Evolutionary conservation across 2,797 vertebrate genomes (phyloP).

Genomic region (Spinus olivaceus): DNA sequence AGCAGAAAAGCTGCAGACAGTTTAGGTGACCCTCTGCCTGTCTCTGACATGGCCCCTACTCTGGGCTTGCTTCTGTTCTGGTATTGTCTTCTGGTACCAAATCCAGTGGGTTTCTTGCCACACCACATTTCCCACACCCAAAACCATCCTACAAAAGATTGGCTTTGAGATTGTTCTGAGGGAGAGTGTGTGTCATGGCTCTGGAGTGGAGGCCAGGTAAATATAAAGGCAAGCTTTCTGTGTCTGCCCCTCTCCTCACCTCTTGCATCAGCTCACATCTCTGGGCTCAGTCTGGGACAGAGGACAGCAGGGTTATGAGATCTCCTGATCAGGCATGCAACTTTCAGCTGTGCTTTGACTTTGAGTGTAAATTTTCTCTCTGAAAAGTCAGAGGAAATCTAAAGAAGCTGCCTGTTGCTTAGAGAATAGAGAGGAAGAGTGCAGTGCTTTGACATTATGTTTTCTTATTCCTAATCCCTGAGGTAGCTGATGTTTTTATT

Average conservation of each 20-base stretch:
- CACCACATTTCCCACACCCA: background rate
- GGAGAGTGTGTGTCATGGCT: background rate
- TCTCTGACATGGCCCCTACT: background rate
- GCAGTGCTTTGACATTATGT: background rate
- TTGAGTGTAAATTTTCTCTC: background rate
- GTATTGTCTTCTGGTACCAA: background rate
- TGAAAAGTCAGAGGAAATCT: background rate
- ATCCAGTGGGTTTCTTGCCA: background rate
- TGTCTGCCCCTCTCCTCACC: background rate
- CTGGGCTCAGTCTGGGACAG: background rate
- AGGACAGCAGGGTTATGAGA: background rate
- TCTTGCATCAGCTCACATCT: background rate
- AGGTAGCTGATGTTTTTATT: background rate
- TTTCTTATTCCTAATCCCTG: background rate
- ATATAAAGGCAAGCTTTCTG: background rate
- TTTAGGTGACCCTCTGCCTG: background rate
- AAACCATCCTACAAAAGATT: background rate
- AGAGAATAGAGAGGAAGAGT: background rate
- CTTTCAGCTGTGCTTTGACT: background rate
- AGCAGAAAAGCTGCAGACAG: background rate
- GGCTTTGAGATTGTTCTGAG: background rate
- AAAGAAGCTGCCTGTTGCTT: slow-evolving; percentile 19
- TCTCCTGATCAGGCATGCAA: background rate
- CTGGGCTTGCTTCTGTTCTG: background rate
- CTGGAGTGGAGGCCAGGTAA: background rate